A percentile compares a stretch with the other conserved stretches of the same genome.
phyloP scores from a whole-genome alignment of 2,797 vertebrate species.

The Oryzias dopingdopingensis region DNA sequence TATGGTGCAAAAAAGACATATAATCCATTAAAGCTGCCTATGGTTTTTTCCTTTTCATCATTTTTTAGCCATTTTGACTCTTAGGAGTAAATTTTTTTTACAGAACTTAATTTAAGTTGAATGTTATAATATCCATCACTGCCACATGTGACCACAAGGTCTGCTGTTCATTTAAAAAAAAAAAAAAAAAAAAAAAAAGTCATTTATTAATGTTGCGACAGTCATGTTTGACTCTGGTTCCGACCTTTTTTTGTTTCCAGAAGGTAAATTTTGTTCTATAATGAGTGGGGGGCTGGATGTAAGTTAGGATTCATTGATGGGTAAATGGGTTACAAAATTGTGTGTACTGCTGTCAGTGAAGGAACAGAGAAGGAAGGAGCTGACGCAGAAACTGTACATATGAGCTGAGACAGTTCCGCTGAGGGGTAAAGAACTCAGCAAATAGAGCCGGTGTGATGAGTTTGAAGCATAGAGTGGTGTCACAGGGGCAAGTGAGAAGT shows the following conservation, averaged over 20 bases:
- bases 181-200: background rate
- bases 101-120: too few relatives aligned
- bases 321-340: conserved; percentile 5
- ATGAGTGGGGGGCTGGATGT: background rate
- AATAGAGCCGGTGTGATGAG: conserved; percentile 10
- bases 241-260: background rate
- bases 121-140: too few relatives aligned
- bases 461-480: conserved; percentile 21
- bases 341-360: conserved; percentile 5
- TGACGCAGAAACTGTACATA: background rate
- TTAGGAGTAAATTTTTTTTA: too few relatives aligned
- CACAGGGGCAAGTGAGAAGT: conserved; percentile 28
- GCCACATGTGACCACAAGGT: background rate
- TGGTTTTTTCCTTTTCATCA: too few relatives aligned
- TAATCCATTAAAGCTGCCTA: too few relatives aligned
- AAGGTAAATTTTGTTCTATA: background rate
- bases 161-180: background rate
- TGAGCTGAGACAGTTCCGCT: background rate
- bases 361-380: conserved; percentile 1
- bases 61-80: too few relatives aligned
- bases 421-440: background rate
- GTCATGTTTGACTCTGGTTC: background rate
- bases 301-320: conserved; percentile 12
- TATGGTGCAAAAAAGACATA: too few relatives aligned
- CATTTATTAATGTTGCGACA: background rate